Evolutionary conservation across 1,140 invertebrate species (phyloP), one percentile per base, ranked within the genome.

Genomic region (Steinernema feltiae): DNA sequence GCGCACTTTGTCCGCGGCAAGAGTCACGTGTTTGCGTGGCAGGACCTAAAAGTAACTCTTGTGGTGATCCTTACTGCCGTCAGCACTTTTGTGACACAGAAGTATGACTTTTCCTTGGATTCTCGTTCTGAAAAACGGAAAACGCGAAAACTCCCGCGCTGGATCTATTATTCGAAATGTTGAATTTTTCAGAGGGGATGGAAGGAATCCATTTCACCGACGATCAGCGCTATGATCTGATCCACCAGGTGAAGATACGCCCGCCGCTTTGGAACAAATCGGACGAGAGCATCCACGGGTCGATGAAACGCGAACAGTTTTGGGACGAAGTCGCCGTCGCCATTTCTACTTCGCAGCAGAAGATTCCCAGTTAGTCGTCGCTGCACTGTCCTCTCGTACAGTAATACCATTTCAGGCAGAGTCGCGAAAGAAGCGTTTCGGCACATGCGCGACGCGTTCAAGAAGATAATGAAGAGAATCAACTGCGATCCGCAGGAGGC

Each of bases 241-340:
- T 63, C 53, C 53, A 63, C 12, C 12, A 12, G 53, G 53, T 63
- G 53, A 63, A 63, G 24, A 12, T 17, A 7, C 53, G 53, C 53
- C 53, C 53, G 24, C 7, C 53, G 7, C 53, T 63, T 27, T 63
- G 53, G 53, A 63, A 27, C 53, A 63, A 63, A 21, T 63, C 53
- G 2, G 53, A 63, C 7, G 53, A 63, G 53, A 27, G 7, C 3
- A 63, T 3, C 53, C 3, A n/a, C 24, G 53, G 53, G 3, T 3
- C 3, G 7, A 21, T 63, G 53, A 15, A 27, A 27, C 15, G 53
- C 3, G 53, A 63, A 21, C 53, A 63, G 53, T 27, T n/a, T 27
- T 63, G 53, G 53, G 53, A 63, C 53, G 53, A 63, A 63, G 53
- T 63, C 15, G 53, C 53, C 53, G 53, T 21, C 24, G 53, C 53